Evolutionary conservation across 2,113 vertebrate species (phyloP).

Genomic region (Arothron firmamentum): DNA sequence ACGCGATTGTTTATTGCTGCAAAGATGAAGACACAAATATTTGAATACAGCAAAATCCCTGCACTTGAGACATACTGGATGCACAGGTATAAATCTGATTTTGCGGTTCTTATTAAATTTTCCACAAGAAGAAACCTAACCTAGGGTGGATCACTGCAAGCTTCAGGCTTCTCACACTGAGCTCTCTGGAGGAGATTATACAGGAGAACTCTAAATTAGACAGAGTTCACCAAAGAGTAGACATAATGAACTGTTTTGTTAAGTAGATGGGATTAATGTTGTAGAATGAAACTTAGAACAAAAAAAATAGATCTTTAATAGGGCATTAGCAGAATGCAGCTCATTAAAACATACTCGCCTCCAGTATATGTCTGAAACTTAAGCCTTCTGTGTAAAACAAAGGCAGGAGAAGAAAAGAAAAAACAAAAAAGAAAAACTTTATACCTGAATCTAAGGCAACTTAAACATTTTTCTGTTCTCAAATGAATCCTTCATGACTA

Average conservation of each 20-base stretch:
- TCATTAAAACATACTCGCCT: conserved; percentile 4
- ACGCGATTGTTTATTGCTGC: too few species aligned
- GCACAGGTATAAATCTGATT: not conserved
- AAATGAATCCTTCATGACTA: conserved; percentile 49
- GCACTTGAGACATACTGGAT: not conserved
- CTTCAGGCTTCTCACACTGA: conserved; percentile 9
- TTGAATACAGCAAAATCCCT: too few species aligned
- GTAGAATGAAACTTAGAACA: conserved; percentile 10
- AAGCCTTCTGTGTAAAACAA: conserved; percentile 9
- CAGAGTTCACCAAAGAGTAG: not conserved
- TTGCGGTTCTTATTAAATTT: conserved; percentile 2
- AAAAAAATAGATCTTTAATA: conserved; percentile 16
- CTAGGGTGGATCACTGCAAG: conserved; percentile 7
- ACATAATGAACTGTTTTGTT: conserved; percentile 24
- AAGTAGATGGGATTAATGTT: conserved; percentile 15
- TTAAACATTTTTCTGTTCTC: conserved; percentile 13
- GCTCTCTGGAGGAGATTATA: conserved; percentile 19
- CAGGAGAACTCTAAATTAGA: conserved; percentile 13
- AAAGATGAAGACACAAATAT: too few species aligned
- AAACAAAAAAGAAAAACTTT: not conserved
- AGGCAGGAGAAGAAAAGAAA: conserved; percentile 17
- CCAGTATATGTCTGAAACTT: not conserved
- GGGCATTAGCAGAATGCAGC: conserved; percentile 6
- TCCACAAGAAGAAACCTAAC: not conserved
- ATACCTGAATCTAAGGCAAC: conserved; percentile 1